Conservation (phyloP, 2,888 invertebrate species). For the Cryptops parisi region DNA sequence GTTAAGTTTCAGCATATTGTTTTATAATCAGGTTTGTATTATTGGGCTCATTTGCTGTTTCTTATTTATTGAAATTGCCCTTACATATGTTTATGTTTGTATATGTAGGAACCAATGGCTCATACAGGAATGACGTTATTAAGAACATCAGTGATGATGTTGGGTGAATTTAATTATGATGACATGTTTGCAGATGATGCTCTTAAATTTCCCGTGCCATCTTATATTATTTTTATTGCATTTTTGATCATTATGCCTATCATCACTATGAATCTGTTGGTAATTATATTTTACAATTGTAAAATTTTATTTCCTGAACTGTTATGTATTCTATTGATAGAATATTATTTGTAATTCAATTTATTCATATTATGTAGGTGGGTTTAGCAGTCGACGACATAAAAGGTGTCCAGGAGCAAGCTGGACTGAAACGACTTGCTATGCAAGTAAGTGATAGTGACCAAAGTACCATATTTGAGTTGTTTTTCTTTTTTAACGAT, state of each 20-base stretch:
- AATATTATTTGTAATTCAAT: too few relatives aligned
- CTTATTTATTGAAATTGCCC: background rate
- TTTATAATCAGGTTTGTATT: slow-evolving; percentile 24
- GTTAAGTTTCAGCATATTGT: slow-evolving; percentile 25
- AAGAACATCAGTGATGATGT: slow-evolving; percentile 32
- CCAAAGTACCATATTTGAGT: background rate
- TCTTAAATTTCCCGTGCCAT: slow-evolving; percentile 23
- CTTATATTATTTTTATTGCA: slow-evolving; percentile 32
- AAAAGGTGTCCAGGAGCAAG: slow-evolving; percentile 38
- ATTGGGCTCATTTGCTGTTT: too few relatives aligned
- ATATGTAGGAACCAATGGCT: slow-evolving; percentile 24
- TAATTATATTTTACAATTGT: too few relatives aligned
- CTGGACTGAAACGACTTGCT: slow-evolving; percentile 32
- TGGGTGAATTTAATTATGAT: slow-evolving; percentile 30
- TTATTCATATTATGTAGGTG: slow-evolving; percentile 25
- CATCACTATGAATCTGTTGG: slow-evolving; percentile 32
- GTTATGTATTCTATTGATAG: too few relatives aligned
- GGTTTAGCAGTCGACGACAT: slow-evolving; percentile 41
- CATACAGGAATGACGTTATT: slow-evolving; percentile 24
- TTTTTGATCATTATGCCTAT: slow-evolving; percentile 30
- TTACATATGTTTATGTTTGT: background rate
- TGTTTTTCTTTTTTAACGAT: too few relatives aligned
- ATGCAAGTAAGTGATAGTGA: slow-evolving; percentile 31
- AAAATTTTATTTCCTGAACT: too few relatives aligned
- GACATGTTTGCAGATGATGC: slow-evolving; percentile 26